These are phyloP conservation scores for Aptenodytes patagonicus DNA, from an alignment of 2,113 vertebrate genomes.

Conservation along the genomic window DNA sequence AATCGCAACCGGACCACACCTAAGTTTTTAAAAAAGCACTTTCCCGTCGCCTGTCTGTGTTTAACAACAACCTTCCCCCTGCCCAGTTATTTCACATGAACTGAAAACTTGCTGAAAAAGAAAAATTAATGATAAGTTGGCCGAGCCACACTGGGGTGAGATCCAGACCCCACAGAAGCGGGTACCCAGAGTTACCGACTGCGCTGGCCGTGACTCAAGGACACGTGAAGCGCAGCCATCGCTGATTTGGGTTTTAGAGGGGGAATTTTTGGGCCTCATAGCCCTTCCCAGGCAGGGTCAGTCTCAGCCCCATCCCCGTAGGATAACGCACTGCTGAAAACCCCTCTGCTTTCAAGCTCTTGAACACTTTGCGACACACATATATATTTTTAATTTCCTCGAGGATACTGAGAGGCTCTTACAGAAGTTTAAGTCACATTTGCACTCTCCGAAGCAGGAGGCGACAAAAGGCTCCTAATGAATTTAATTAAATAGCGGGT, in stretches of 20 bases:
- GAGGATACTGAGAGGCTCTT: not conserved
- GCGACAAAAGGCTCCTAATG: not conserved
- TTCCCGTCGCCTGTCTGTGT: not conserved
- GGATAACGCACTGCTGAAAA: not conserved
- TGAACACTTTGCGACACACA: not conserved
- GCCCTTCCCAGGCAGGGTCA: not conserved
- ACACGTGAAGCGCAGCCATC: not conserved
- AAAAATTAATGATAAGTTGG: not conserved
- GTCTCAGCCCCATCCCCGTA: not conserved
- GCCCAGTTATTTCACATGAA: not conserved
- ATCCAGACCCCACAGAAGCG: not conserved
- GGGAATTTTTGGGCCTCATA: not conserved
- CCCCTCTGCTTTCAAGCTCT: not conserved
- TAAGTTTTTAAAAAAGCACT: not conserved
- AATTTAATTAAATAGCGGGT: not conserved
- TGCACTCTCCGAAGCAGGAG: not conserved
- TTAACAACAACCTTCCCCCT: not conserved
- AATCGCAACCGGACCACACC: not conserved
- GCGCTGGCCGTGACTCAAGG: fast-evolving
- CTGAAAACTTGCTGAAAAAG: not conserved
- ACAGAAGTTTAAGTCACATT: not conserved
- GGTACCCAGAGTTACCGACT: not conserved
- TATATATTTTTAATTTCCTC: not conserved
- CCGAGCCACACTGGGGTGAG: fast-evolving
- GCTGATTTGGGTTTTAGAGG: not conserved